These are phyloP conservation scores for Melipona quadrifasciata DNA, from an alignment of 1,140 invertebrate species.

Conservation along the genomic window DNA sequence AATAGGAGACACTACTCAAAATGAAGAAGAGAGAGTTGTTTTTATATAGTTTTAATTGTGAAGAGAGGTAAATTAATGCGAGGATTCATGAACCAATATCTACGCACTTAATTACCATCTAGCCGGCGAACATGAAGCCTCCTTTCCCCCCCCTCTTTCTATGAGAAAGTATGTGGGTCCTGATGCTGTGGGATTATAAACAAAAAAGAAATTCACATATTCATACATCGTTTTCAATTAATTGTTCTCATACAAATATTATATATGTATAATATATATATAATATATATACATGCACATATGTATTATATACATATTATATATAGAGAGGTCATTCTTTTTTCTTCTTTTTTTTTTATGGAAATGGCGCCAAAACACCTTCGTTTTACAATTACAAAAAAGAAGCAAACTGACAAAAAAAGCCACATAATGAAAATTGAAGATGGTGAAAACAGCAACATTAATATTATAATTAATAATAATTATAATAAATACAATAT, in stretches of 20 bases:
- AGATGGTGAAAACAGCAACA: slow-evolving; percentile 78
- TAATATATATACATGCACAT: slow-evolving; percentile 16
- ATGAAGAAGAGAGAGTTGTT: slow-evolving; percentile 58
- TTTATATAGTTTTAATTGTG: slow-evolving; percentile 70
- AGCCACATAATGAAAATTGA: slow-evolving; percentile 69
- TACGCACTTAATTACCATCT: slow-evolving; percentile 58
- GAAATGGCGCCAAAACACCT: slow-evolving; percentile 62
- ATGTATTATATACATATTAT: slow-evolving; percentile 26
- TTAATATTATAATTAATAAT: slow-evolving; percentile 81
- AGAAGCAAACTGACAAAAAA: slow-evolving; percentile 62
- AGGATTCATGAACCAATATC: slow-evolving; percentile 63
- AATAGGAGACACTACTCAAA: slow-evolving; percentile 51
- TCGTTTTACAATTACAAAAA: slow-evolving; percentile 63
- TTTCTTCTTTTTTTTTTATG: slow-evolving; percentile 53
- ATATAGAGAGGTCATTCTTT: slow-evolving; percentile 50
- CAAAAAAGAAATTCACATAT: slow-evolving; percentile 58
- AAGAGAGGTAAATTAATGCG: slow-evolving; percentile 58
- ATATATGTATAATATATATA: slow-evolving; percentile 47
- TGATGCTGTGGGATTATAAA: slow-evolving; percentile 54
- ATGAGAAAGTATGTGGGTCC: slow-evolving; percentile 32
- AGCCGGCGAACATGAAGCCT: slow-evolving; percentile 51
- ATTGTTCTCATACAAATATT: slow-evolving; percentile 62
- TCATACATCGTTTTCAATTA: slow-evolving; percentile 66
- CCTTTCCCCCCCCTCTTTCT: slow-evolving; percentile 50
- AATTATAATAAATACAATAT: slow-evolving; percentile 82